These are phyloP conservation scores for Takifugu ocellatus DNA, from an alignment of 2,797 vertebrate species.

Conservation along the genomic window DNA sequence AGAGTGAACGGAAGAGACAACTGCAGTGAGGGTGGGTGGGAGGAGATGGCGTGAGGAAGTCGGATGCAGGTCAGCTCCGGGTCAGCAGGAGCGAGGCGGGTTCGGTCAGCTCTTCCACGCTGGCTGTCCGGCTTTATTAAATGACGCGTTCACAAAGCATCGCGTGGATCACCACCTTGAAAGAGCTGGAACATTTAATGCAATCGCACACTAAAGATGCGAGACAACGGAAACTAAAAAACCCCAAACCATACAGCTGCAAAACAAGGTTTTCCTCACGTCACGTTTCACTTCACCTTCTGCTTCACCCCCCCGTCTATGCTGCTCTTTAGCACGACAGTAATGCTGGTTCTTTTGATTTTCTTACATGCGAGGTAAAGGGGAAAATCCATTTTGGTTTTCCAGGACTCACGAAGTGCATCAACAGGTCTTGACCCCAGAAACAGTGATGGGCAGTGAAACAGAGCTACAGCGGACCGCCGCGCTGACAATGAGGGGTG, in stretches of 20 bases:
- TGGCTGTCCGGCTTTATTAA: too few species aligned
- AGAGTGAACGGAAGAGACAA: conserved; percentile 46
- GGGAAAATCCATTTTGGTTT: conserved; percentile 21
- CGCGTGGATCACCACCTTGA: too few species aligned
- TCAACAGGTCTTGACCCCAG: conserved; percentile 3
- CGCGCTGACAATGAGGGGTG: conserved; percentile 44
- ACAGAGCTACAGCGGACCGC: conserved; percentile 22
- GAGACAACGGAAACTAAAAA: too few species aligned
- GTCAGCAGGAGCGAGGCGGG: too few species aligned
- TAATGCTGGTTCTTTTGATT: not conserved
- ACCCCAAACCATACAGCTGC: too few species aligned
- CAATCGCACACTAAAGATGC: not conserved
- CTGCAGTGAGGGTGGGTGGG: conserved; percentile 39
- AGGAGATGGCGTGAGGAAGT: conserved; percentile 13
- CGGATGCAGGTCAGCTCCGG: too few species aligned
- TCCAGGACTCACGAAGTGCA: conserved; percentile 28
- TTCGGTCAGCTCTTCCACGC: too few species aligned
- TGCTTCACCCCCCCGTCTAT: too few species aligned
- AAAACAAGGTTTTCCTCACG: too few species aligned
- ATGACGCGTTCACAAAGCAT: not conserved
- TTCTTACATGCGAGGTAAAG: not conserved
- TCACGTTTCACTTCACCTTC: too few species aligned
- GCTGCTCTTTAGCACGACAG: too few species aligned
- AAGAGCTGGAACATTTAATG: conserved; percentile 29
- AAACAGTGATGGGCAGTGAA: too few species aligned